Evolutionary conservation across 2,797 vertebrate genomes (phyloP), one percentile per base, ranked within the genome.

Genomic region (Pteropus rufus): DNA sequence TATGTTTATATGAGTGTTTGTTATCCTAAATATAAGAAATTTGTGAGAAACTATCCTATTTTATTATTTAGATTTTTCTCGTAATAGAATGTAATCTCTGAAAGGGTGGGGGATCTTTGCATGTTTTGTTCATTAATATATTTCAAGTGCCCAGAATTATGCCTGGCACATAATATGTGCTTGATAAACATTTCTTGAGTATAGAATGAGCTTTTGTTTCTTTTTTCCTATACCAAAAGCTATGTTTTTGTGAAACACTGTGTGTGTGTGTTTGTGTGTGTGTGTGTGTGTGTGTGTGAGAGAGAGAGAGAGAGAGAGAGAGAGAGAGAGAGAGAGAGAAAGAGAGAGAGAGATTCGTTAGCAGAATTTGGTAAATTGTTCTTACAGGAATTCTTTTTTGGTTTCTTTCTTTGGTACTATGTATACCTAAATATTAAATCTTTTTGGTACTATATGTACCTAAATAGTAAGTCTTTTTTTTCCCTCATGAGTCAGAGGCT

Each of bases 11-110:
- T 92, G 31, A 89, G 3, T 93, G 46, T 83, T 85, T 79, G 49
- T 87, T 96, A 70, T 62, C 69, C 69, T 84, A 95, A 85, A 24
- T 70, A 2, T 67, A 77, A 88, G 69, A 95, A 88, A 77, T 44
- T 65, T 73, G 29, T 76, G 80, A 56, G 39, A 86, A 97, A 92
- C 19, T 15, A 19, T 39, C 3, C 31, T 72, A 52, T 41, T 89
- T 73, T 84, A 80, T 91, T 89, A 39, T 83, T 87, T 84, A 92
- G 23, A 49, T 94, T 96, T 89, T 89, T 88, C 15, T 95, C 2
- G 16, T 93, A 69, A 62, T 79, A 69, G 46, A 67, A 49, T 73
- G 18, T 91, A 49, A 21, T 77, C 36, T 92, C 41, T 77, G 10
- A 84, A 89, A 94, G 54, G 62, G 4, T 23, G 90, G 58, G 58